These are phyloP conservation scores for Platyscapa corneri DNA, from an alignment of 1,140 invertebrate species.

Conservation along the genomic window DNA sequence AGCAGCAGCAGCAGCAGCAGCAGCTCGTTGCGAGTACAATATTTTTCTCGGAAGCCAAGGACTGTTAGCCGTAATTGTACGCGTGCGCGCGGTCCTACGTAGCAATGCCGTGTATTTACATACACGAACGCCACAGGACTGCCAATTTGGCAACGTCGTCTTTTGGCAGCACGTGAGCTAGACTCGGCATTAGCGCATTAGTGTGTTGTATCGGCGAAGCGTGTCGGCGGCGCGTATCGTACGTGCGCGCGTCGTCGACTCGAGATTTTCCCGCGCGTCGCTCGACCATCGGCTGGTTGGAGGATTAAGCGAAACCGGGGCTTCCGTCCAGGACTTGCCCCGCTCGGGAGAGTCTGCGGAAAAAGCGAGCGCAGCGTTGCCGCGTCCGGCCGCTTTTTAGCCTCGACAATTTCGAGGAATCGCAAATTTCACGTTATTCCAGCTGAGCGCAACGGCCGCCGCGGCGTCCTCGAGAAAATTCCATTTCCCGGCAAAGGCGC, in stretches of 20 bases:
- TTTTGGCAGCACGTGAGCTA: neutral
- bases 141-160: neutral
- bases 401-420: neutral
- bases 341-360: no score
- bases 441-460: neutral
- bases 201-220: no score
- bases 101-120: conserved; percentile 18
- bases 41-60: neutral
- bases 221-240: no score
- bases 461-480: neutral
- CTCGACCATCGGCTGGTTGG: no score
- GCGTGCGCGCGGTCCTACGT: neutral
- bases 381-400: no score
- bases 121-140: neutral
- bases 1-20: no score
- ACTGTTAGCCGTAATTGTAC: neutral
- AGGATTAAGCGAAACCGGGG: no score
- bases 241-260: no score
- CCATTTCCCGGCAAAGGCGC: neutral
- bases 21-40: neutral
- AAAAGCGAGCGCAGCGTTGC: no score
- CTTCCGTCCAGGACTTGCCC: no score
- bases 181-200: neutral
- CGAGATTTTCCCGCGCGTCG: no score
- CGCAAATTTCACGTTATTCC: conserved; percentile 2